Base-by-base conservation (phyloP, 2,797 vertebrate species). In the Poeciliopsis turneri region DNA sequence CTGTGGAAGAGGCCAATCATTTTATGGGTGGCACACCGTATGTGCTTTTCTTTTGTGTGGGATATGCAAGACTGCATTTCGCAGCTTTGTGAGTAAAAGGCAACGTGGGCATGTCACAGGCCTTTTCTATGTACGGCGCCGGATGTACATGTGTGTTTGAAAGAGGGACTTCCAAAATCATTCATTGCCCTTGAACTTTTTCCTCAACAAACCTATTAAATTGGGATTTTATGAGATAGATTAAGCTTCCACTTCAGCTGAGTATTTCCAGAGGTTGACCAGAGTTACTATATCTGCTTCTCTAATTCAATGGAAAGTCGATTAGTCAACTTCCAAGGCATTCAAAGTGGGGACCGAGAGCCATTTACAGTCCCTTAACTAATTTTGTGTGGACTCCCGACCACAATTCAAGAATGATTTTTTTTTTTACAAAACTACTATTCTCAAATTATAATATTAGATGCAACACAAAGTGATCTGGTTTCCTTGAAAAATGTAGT, bases 11-110 rank as follows among this genome's bases (percentile, higher is more conserved):
- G 78, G 82, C 70, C 76, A 64, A 71, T 76, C 73, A 74, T 87
- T 93, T 88, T 77, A 90, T 90, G 86, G 84, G 72, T 86, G 87
- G 87, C 69, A 77, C 83, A 76, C 86, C 78, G 64, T 84, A 81
- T 85, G 86, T 78, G 90, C 79, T 57, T 80, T 78, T 79, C 78
- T 83, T 94, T 81, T 81, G 83, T 93, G 88, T 88, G 76, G 74
- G 75, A 85, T 88, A 85, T 87, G 86, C 83, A 82, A 82, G 81
- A 45, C 76, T 70, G 51, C 86, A 83, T 87, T 90, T 87, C 89
- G 82, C 28, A 53, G 68, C 61, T 87, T 77, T 71, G 41, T 59
- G 69, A 79, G 77, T 86, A 77, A 73, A 82, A 80, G 57, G 51
- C 74, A 69, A 85, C 83, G 74, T 81, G 73, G 36, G 28, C 69